Evolutionary conservation across 2,888 invertebrate species (phyloP), one percentile per base, ranked within the genome.

Genomic region (Aphidoletes aphidimyza): DNA sequence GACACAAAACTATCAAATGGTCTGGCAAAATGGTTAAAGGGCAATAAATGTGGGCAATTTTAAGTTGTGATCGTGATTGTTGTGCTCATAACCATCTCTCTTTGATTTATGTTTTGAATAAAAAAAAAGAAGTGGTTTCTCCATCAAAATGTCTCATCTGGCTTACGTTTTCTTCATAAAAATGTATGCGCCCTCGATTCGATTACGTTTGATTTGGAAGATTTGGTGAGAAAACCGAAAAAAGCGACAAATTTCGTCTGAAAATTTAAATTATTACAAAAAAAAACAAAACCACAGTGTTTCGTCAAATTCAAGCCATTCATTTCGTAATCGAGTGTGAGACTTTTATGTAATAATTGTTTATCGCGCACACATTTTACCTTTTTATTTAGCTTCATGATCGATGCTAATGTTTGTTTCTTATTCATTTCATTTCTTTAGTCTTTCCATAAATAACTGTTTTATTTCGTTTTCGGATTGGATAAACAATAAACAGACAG

Each of bases 251-350:
- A 26, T 0, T 47, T 69, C n/a, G n/a, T n/a, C 34, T 30, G 11
- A 69, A 69, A 69, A 69, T 69, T 69, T 69, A 69, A 69, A 69
- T 69, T 30, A 30, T 69, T 69, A 30, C 69, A 1, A 5, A 69
- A 69, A 54, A 54, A 54, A n/a, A 69, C 5, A 2, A 26, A 54
- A 3, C 6, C 54, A 54, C 1, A 54, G 22, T n/a, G n/a, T n/a
- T n/a, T n/a, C n/a, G n/a, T n/a, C n/a, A n/a, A n/a, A n/a, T n/a
- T n/a, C n/a, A n/a, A n/a, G n/a, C n/a, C n/a, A 11, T 54, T n/a
- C 22, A 2, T 54, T 17, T 69, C 69, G 69, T 69, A 30, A 69
- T 69, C n/a, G 22, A 3, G 11, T 69, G 69, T 30, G n/a, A 9
- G 14, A 69, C 30, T 3, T 69, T 69, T 69, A 69, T 30, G 34